phyloP scores from a whole-genome alignment of 2,888 invertebrate genomes.

The Herminia tarsipennalis region DNA sequence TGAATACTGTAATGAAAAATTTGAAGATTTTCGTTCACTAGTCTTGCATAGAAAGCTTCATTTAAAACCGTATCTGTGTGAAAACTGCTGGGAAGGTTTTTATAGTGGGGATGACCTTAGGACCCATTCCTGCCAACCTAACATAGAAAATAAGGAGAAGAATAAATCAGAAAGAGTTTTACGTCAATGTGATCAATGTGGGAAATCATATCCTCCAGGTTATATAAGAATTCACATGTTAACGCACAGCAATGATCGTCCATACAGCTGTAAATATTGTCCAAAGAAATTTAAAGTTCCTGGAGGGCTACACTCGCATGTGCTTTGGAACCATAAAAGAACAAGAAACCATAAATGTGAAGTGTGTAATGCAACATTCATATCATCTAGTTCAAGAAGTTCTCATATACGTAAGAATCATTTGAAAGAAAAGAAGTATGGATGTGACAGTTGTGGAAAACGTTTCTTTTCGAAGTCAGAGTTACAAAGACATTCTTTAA shows the following conservation, averaged over 20 bases:
- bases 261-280: slow-evolving; percentile 78
- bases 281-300: slow-evolving; percentile 82
- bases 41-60: slow-evolving; percentile 76
- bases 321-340: slow-evolving; percentile 79
- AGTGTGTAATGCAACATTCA: slow-evolving; percentile 78
- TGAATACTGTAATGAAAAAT: slow-evolving; percentile 78
- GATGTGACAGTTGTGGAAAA: slow-evolving; percentile 76
- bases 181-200: slow-evolving; percentile 79
- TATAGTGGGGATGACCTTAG: slow-evolving; percentile 57
- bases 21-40: slow-evolving; percentile 75
- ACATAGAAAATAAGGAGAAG: slow-evolving; percentile 55
- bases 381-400: slow-evolving; percentile 76
- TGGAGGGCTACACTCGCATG: slow-evolving; percentile 74
- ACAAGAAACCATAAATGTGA: slow-evolving; percentile 79
- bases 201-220: slow-evolving; percentile 79
- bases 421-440: slow-evolving; percentile 79
- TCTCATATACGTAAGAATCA: slow-evolving; percentile 79
- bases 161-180: slow-evolving; percentile 59
- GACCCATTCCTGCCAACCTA: slow-evolving; percentile 68
- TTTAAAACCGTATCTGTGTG: slow-evolving; percentile 73
- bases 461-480: slow-evolving; percentile 79
- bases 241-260: slow-evolving; percentile 71
- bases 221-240: slow-evolving; percentile 80
- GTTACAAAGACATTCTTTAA: slow-evolving; percentile 73
- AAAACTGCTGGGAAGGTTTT: slow-evolving; percentile 79